phyloP scores from a whole-genome alignment of 92 coral and sea anemone species.

The Umimayanthus chanpuru region DNA sequence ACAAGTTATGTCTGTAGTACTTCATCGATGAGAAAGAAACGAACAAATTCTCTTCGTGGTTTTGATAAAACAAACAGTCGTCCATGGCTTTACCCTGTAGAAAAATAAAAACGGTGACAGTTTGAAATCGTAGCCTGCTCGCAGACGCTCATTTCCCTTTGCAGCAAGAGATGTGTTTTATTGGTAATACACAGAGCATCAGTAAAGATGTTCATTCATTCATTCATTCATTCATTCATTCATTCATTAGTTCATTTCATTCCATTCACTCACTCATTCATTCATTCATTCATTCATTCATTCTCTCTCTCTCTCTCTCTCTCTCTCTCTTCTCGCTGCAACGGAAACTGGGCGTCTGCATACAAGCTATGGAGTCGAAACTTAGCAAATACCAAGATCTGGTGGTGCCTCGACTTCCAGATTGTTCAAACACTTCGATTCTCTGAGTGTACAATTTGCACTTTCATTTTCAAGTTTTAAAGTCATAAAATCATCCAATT shows the following conservation, averaged over 20 bases:
- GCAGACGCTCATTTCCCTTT: not conserved
- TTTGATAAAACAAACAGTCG: conserved; percentile 72
- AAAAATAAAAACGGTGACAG: conserved; percentile 9
- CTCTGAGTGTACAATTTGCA: not conserved
- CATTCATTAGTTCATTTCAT: no score
- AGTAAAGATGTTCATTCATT: no score
- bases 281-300: no score
- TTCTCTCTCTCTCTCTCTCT: no score
- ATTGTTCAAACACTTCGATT: not conserved
- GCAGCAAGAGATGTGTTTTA: no score
- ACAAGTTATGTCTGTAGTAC: conserved; percentile 65
- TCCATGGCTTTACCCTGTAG: conserved; percentile 57
- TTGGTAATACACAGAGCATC: no score
- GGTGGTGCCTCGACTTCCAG: not conserved
- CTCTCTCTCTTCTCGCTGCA: no score
- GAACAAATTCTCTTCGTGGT: conserved; percentile 91
- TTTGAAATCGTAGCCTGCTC: not conserved
- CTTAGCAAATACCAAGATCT: not conserved
- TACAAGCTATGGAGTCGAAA: not conserved
- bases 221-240: no score
- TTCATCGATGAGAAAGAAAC: conserved; percentile 79
- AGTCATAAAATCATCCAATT: not conserved
- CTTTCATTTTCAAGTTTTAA: no score
- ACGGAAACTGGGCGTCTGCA: not conserved
- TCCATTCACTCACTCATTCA: no score